phyloP scores from a whole-genome alignment of 2,797 vertebrate species.

The Heterohyrax brucei region DNA sequence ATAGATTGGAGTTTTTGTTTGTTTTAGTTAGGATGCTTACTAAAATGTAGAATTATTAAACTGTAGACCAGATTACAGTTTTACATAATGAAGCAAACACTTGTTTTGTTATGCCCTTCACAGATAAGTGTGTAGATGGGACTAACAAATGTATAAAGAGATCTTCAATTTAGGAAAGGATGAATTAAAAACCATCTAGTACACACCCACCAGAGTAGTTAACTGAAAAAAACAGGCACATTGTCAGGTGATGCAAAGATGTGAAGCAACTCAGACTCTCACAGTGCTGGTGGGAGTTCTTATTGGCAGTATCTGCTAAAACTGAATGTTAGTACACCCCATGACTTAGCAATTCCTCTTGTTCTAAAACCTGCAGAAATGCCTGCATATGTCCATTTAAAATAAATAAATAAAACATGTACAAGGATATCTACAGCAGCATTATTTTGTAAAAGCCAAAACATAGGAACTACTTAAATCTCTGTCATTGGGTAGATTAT shows the following conservation, averaged over 20 bases:
- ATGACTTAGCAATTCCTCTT: not conserved
- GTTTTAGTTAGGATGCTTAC: not conserved
- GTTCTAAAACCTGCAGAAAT: not conserved
- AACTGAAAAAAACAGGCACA: constrained; percentile 24
- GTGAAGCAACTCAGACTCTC: not conserved
- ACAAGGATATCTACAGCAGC: not conserved
- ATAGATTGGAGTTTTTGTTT: too few species aligned
- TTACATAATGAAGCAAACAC: not conserved
- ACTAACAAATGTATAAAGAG: not conserved
- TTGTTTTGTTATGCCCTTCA: not conserved
- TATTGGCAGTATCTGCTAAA: not conserved
- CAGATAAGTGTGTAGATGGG: not conserved
- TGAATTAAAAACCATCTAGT: not conserved
- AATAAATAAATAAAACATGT: not conserved
- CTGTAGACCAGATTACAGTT: not conserved
- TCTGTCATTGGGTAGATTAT: not conserved
- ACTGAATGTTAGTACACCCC: not conserved
- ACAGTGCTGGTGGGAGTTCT: too few species aligned
- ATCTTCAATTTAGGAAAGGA: not conserved
- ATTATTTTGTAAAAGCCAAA: constrained; percentile 21
- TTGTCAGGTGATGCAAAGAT: not conserved
- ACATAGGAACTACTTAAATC: not conserved
- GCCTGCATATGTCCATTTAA: not conserved
- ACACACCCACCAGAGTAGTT: not conserved
- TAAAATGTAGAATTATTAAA: constrained; percentile 51